Conservation (phyloP, 2,797 vertebrate genomes). For the Crax fasciolata region DNA sequence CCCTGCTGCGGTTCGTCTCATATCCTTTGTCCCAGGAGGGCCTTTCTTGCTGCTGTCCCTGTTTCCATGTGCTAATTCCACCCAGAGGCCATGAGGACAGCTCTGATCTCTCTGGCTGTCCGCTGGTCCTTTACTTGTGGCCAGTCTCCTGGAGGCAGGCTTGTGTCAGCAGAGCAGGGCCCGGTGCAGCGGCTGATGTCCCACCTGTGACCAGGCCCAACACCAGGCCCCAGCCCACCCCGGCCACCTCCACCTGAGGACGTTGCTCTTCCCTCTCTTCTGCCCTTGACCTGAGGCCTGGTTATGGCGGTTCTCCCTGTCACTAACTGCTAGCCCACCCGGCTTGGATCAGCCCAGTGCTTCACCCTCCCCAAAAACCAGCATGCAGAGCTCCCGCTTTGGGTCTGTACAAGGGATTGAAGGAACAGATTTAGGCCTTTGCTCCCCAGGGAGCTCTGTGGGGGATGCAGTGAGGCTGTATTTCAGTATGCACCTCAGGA, state of each 20-base stretch:
- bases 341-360: not conserved
- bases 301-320: not conserved
- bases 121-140: not conserved
- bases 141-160: not conserved
- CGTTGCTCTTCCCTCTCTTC: not conserved
- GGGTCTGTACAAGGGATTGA: not conserved
- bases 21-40: slow-evolving; percentile 45
- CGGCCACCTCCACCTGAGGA: not conserved
- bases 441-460: not conserved
- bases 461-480: rapidly evolving
- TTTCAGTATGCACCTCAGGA: not conserved
- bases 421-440: not conserved
- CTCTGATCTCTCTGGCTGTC: not conserved
- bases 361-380: not conserved
- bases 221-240: not conserved
- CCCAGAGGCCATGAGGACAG: not conserved
- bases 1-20: not conserved
- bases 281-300: not conserved
- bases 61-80: slow-evolving; percentile 7
- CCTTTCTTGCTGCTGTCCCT: slow-evolving; percentile 41
- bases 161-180: not conserved
- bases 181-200: not conserved
- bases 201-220: not conserved
- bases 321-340: not conserved
- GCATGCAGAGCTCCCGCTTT: rapidly evolving